Evolutionary conservation across 2,797 vertebrate species (phyloP), one percentile per base, ranked within the genome.

Genomic region (Esox lucius): DNA sequence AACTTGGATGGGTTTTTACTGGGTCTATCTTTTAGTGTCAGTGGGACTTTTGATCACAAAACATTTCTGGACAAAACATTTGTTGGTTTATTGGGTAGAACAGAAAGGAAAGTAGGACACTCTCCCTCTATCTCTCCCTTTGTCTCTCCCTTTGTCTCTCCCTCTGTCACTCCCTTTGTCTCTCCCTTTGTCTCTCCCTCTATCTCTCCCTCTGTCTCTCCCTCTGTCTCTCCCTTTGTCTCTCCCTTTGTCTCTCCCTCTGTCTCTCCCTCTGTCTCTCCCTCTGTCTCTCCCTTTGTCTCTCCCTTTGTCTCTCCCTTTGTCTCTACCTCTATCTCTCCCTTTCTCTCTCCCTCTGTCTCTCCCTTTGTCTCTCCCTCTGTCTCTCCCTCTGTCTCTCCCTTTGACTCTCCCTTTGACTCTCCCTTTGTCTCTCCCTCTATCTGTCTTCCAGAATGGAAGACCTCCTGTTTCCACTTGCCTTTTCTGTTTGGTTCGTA

Each of bases 391-490:
- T 56, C 8, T 56, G 6, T 56, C 53, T 8, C 19, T 56, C 51
- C 8, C 19, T 56, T 8, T 56, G 6, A 56, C 53, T 8, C 19
- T 56, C 51, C 8, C 19, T 56, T n/a, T n/a, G n/a, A 64, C 26
- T 28, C 15, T 13, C 26, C 8, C 17, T 56, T 8, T 56, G 6
- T 56, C 53, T 8, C 19, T 56, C 51, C 8, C 19, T 56, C 53
- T 22, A 13, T 28, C 26, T 16, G 22, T 26, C 26, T 64, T 61
- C 61, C 26, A 64, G 22, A 64, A n/a, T 56, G 51, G 51, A 56
- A 19, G 61, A 64, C 61, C 61, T 64, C 61, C 24, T 64, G 26
- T 64, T 64, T 64, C 61, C 61, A 31, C 61, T 64, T 31, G 61
- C 61, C 61, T 64, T 15, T 17, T 64, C 61, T 28, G 61, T 31